Evolutionary conservation across 2,888 invertebrate species (phyloP).

Genomic region (Nyleta sp.): DNA sequence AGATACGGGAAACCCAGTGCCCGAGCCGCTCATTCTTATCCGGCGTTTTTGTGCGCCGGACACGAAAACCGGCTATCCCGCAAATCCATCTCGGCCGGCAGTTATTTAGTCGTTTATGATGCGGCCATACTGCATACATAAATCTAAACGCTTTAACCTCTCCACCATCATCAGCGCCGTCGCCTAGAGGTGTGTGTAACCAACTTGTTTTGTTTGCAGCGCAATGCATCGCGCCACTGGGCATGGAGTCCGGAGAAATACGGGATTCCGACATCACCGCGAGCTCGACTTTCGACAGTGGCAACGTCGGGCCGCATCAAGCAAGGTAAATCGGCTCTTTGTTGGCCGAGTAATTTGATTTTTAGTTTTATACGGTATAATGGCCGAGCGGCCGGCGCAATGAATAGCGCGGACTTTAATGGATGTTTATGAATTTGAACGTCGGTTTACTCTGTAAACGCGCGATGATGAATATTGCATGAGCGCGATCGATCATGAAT

Average conservation of each 20-base stretch:
- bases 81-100: constrained; percentile 75
- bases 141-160: constrained; percentile 68
- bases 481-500: constrained; percentile 58
- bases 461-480: constrained; percentile 60
- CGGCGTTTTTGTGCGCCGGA: constrained; percentile 42
- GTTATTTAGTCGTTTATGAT: constrained; percentile 79
- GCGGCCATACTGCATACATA: constrained; percentile 71
- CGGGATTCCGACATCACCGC: constrained; percentile 86
- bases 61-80: constrained; percentile 72
- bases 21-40: constrained; percentile 56
- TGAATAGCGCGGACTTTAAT: constrained; percentile 46
- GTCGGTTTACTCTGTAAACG: constrained; percentile 59
- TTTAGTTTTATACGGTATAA: constrained; percentile 46
- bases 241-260: constrained; percentile 87
- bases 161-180: constrained; percentile 59
- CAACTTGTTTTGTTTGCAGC: constrained; percentile 80
- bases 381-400: constrained; percentile 21
- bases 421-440: constrained; percentile 60
- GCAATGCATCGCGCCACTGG: constrained; percentile 85
- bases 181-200: constrained; percentile 63
- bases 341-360: constrained; percentile 40
- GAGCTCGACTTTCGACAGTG: constrained; percentile 86
- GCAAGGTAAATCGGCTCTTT: constrained; percentile 83
- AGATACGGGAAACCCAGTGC: constrained; percentile 70
- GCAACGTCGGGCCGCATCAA: constrained; percentile 86